These are phyloP conservation scores for Acanthosepion pharaonis DNA, from an alignment of 2,888 invertebrate genomes.

Conservation along the genomic window DNA sequence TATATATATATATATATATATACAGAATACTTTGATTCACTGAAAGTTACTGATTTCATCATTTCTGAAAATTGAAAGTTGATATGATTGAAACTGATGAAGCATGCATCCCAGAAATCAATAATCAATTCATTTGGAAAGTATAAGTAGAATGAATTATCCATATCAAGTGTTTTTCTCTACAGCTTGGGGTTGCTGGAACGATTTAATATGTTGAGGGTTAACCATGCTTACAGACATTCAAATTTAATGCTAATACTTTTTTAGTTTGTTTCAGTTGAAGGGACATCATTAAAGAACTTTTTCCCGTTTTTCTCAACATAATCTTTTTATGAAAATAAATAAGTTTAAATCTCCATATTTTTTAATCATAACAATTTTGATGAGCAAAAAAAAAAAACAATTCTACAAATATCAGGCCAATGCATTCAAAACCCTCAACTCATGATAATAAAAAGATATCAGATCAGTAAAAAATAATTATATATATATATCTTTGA, in stretches of 20 bases:
- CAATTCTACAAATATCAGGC: background rate
- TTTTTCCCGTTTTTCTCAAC: background rate
- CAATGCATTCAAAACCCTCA: background rate
- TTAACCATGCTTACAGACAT: background rate
- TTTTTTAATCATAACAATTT: background rate
- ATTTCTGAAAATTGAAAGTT: background rate
- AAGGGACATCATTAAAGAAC: background rate
- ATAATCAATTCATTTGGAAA: constrained; percentile 18
- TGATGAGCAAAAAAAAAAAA: background rate
- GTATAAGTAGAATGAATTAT: background rate
- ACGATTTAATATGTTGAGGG: background rate
- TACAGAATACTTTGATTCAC: background rate
- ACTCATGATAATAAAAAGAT: background rate
- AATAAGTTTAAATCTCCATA: background rate
- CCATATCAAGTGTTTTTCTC: background rate
- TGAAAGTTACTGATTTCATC: background rate
- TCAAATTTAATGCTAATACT: background rate
- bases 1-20: background rate
- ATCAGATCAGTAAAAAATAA: too few species aligned
- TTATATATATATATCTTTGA: too few species aligned
- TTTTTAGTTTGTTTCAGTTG: background rate
- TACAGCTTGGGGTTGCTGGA: background rate
- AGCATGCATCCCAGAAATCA: background rate
- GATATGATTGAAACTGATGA: background rate
- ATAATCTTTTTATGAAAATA: background rate